phyloP scores from a whole-genome alignment of 1,140 invertebrate genomes.

The Drosophila varians region DNA sequence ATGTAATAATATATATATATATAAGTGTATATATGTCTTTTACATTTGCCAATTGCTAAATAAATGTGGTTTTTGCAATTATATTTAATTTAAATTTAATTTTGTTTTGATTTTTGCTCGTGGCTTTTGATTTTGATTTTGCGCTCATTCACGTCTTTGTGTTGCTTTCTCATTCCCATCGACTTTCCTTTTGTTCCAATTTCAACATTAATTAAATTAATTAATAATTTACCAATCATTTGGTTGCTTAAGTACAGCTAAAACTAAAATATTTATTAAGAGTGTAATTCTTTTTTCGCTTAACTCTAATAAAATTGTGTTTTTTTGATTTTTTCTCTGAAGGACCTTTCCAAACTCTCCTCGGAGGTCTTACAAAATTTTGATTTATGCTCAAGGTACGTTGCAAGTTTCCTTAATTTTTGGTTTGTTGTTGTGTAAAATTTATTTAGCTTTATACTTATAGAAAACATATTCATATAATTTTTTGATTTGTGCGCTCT shows the following conservation, averaged over 20 bases:
- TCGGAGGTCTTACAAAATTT: conserved; percentile 69
- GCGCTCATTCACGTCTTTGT: conserved; percentile 48
- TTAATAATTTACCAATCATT: conserved; percentile 59
- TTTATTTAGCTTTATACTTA: conserved; percentile 54
- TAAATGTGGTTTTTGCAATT: conserved; percentile 43
- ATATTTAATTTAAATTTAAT: conserved; percentile 44
- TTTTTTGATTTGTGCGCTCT: conserved; percentile 74
- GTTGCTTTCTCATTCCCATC: conserved; percentile 38
- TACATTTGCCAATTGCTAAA: conserved; percentile 48
- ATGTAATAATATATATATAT: conserved; percentile 70
- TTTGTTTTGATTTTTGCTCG: conserved; percentile 67
- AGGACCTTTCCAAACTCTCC: conserved; percentile 22
- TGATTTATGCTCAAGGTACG: conserved; percentile 83
- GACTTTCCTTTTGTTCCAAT: conserved; percentile 7
- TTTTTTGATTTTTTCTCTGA: conserved; percentile 28
- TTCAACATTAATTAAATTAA: conserved; percentile 59
- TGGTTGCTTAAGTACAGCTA: conserved; percentile 54
- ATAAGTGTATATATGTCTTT: conserved; percentile 46
- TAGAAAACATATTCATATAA: conserved; percentile 62
- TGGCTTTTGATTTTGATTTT: conserved; percentile 55
- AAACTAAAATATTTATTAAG: conserved; percentile 59
- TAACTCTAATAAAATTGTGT: conserved; percentile 69
- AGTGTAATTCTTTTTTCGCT: conserved; percentile 46
- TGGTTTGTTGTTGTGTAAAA: conserved; percentile 58
- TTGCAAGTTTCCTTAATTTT: conserved; percentile 66